A percentile compares a stretch with the other conserved stretches of the same genome.
Evolutionary conservation across 2,797 vertebrate species (phyloP).

Genomic region (Sardinella longiceps): DNA sequence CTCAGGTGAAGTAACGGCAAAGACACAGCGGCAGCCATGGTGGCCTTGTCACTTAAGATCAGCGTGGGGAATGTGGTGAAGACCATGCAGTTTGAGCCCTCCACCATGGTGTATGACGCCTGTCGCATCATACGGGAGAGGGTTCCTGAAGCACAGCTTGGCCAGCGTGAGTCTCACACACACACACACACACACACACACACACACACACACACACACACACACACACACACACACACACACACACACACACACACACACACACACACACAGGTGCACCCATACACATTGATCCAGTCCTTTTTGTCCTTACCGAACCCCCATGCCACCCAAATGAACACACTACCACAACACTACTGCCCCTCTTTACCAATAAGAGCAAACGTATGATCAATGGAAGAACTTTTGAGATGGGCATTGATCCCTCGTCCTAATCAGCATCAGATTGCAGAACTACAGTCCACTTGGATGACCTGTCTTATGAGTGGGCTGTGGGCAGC

Average conservation of each 20-base stretch:
- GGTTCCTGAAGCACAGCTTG: constrained; percentile 90
- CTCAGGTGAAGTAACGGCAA: constrained; percentile 58
- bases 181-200: background rate
- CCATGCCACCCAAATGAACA: background rate
- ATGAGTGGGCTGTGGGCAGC: background rate
- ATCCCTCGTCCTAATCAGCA: background rate
- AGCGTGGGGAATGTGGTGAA: constrained; percentile 97
- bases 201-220: background rate
- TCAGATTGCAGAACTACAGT: too few species aligned
- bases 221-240: background rate
- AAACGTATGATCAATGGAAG: background rate
- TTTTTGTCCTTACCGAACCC: background rate
- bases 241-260: background rate
- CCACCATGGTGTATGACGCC: constrained; percentile 96
- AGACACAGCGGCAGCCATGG: constrained; percentile 84
- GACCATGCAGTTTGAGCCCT: constrained; percentile 99
- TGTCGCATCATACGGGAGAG: constrained; percentile 94
- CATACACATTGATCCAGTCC: background rate
- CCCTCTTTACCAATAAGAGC: background rate
- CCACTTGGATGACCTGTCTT: background rate
- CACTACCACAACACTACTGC: background rate
- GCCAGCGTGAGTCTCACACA: constrained; percentile 86
- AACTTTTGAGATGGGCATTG: too few species aligned
- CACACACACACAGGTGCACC: background rate
- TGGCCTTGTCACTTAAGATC: constrained; percentile 96